phyloP scores from a whole-genome alignment of 2,113 vertebrate genomes.

The Notechis scutatus region DNA sequence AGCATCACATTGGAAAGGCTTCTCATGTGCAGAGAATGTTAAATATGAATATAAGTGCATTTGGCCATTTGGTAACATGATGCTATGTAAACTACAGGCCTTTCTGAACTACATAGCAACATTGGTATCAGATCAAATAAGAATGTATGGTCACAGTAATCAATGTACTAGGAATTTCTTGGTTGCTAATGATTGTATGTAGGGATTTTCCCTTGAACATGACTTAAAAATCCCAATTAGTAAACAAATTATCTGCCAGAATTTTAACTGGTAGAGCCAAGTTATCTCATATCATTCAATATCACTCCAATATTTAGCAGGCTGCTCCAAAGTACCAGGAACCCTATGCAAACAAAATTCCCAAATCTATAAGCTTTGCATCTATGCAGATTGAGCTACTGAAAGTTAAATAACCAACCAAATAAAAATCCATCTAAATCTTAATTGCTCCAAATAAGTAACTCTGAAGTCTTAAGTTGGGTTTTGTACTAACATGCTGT shows the following conservation, averaged over 20 bases:
- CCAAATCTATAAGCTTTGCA: background rate
- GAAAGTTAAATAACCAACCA: background rate
- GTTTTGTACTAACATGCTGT: background rate
- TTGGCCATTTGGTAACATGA: background rate
- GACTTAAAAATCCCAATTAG: background rate
- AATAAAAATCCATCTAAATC: background rate
- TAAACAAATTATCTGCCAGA: background rate
- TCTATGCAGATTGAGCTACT: background rate
- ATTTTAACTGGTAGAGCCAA: background rate
- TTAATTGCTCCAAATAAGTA: background rate
- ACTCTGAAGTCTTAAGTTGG: background rate
- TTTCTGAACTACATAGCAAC: background rate
- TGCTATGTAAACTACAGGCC: background rate
- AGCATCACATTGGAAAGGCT: background rate
- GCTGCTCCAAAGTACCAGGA: background rate
- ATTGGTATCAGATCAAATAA: background rate
- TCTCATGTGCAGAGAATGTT: background rate
- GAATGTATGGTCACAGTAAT: background rate
- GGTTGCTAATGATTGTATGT: background rate
- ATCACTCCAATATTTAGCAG: background rate
- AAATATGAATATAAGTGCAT: background rate
- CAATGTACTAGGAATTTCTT: background rate
- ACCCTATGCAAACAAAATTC: background rate
- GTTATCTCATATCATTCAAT: background rate
- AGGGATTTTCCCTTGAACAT: background rate